Percentiles rank a stretch among this genome's conserved stretches.
Conservation (phyloP, 2,888 invertebrate species). For the Eupeodes latifasciatus region DNA sequence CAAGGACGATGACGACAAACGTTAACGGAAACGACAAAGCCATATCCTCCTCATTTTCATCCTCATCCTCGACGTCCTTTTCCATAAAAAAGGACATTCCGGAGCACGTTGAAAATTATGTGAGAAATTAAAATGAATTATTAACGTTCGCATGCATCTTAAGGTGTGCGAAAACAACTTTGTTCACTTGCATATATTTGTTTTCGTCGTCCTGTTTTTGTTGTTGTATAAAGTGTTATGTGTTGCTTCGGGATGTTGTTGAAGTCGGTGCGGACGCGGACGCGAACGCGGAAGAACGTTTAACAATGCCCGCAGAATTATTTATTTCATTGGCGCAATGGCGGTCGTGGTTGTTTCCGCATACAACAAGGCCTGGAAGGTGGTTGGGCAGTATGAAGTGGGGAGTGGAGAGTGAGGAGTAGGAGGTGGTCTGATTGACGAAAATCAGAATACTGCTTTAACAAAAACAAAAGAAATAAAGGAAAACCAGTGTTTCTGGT, state of each 20-base stretch:
- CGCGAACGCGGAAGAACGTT: constrained; percentile 25
- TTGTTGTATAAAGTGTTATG: neutral
- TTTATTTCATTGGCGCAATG: constrained; percentile 59
- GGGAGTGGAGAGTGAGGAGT: neutral
- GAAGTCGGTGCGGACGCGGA: constrained; percentile 2
- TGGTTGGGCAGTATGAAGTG: neutral
- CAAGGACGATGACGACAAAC: neutral
- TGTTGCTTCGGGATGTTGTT: neutral
- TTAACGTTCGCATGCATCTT: constrained; percentile 72
- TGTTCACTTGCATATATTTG: constrained; percentile 57
- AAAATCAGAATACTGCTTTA: constrained; percentile 46
- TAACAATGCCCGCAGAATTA: constrained; percentile 68
- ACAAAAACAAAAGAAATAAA: neutral
- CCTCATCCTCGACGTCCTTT: neutral
- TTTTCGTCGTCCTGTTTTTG: neutral
- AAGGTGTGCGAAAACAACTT: constrained; percentile 72
- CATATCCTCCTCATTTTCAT: neutral
- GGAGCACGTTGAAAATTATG: constrained; percentile 58
- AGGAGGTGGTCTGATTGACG: constrained; percentile 18
- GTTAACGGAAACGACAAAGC: neutral
- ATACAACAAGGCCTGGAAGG: neutral
- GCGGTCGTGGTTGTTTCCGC: neutral
- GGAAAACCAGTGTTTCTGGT: constrained; percentile 4
- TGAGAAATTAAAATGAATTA: constrained; percentile 76
- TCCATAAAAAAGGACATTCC: constrained; percentile 59